Evolutionary conservation across 2,888 invertebrate genomes (phyloP).

Genomic region (Callyntrura sp.): DNA sequence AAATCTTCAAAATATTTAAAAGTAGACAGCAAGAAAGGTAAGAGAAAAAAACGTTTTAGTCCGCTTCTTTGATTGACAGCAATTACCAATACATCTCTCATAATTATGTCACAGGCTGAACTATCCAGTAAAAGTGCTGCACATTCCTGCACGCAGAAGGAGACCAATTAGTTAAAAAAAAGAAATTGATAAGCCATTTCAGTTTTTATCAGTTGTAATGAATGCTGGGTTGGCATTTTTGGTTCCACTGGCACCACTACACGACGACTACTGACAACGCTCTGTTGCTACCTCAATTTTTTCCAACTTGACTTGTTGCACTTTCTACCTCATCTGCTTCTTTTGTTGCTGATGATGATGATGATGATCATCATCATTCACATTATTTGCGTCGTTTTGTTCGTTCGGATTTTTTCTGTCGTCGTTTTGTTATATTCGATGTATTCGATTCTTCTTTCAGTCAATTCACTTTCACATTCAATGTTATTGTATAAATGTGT

Average conservation of each 20-base stretch:
- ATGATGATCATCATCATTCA: slow-evolving; percentile 18
- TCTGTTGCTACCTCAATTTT: slow-evolving; percentile 72
- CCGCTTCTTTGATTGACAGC: not conserved
- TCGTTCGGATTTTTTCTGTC: not conserved
- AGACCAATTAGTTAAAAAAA: not conserved
- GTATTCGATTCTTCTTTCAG: slow-evolving; percentile 9
- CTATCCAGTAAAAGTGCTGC: not conserved
- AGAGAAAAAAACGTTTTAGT: not conserved
- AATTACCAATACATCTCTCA: not conserved
- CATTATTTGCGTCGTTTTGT: slow-evolving; percentile 58
- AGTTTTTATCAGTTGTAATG: not conserved
- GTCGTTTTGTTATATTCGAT: not conserved
- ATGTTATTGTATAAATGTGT: slow-evolving; percentile 11
- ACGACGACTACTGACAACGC: not conserved
- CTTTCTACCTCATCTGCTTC: slow-evolving; percentile 46
- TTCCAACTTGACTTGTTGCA: slow-evolving; percentile 53
- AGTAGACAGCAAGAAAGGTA: slow-evolving; percentile 74
- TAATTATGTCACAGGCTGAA: slow-evolving; percentile 33
- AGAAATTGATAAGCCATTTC: not conserved
- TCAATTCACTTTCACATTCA: not conserved
- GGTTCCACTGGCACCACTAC: not conserved
- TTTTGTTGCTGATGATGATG: not conserved
- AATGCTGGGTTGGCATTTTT: not conserved
- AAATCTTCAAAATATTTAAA: slow-evolving; percentile 68
- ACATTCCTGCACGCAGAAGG: not conserved